Conservation (phyloP, 92 coral and sea anemone genomes). For the Bergia sp. region DNA sequence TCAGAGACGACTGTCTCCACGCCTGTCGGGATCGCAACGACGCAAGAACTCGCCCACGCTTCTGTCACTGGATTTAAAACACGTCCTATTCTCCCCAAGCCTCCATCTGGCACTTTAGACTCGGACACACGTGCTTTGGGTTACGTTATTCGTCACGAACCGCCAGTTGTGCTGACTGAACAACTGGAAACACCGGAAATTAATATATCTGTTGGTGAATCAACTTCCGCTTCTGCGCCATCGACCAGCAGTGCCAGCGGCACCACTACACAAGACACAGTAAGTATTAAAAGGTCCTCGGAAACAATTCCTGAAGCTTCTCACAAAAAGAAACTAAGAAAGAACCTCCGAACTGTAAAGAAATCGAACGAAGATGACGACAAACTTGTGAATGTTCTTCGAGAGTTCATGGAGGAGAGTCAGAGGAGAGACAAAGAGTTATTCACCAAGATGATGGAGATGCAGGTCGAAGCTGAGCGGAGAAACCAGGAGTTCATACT, state of each 20-base stretch:
- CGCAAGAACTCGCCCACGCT: constrained; percentile 38
- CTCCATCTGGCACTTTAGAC: constrained; percentile 4
- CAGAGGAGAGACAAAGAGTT: constrained; percentile 83
- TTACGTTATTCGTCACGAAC: constrained; percentile 39
- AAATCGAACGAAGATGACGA: constrained; percentile 67
- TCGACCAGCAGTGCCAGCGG: background rate
- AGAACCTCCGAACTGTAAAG: constrained; percentile 69
- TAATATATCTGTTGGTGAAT: background rate
- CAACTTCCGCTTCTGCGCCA: background rate
- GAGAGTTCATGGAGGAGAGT: constrained; percentile 88
- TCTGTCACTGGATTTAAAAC: constrained; percentile 27
- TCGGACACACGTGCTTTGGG: constrained; percentile 32
- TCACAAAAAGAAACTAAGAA: constrained; percentile 65
- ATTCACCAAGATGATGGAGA: constrained; percentile 75
- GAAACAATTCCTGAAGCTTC: background rate
- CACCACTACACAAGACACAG: background rate
- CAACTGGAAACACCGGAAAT: constrained; percentile 16
- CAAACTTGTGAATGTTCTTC: constrained; percentile 55
- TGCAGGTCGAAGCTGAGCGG: constrained; percentile 82
- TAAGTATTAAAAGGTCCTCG: background rate
- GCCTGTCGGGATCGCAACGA: background rate
- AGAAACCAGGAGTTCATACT: constrained; percentile 86
- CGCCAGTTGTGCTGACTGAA: constrained; percentile 41
- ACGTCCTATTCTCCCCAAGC: constrained; percentile 40
- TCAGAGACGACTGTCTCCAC: background rate